These are phyloP conservation scores for human DNA, from an alignment of 2,113 vertebrate species.

Conservation along the genomic window GRCh38 chr3:67668001-67668500, in stretches of 20 bases:
- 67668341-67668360: neutral
- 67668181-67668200: neutral
- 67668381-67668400: neutral
- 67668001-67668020: no score
- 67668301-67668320: neutral
- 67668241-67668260: neutral
- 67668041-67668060: no score
- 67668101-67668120: no score
- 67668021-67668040: no score
- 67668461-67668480: neutral
- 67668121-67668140: neutral
- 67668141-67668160: neutral
- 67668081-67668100: no score
- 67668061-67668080: no score
- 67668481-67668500: neutral
- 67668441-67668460: neutral
- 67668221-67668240: neutral
- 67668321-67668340: neutral
- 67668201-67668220: neutral
- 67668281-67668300: neutral
- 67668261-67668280: neutral
- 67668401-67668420: neutral
- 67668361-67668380: neutral
- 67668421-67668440: neutral
- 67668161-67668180: neutral